Evolutionary conservation across 2,888 invertebrate genomes (phyloP), one percentile per base, ranked within the genome.

Genomic region (Dyspetes luteomarginatus): DNA sequence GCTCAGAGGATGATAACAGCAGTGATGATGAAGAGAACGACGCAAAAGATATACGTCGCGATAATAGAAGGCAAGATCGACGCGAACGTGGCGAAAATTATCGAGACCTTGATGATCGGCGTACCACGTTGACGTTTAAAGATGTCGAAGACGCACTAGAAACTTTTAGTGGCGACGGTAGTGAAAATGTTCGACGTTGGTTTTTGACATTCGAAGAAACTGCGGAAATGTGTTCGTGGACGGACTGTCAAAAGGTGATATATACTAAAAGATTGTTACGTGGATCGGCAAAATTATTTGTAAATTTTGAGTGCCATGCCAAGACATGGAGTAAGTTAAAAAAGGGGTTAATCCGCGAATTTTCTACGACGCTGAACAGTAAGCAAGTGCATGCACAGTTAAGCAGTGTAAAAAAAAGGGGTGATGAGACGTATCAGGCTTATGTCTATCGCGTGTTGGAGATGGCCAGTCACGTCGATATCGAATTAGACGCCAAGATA

Each of bases 201-300:
- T 19, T 84, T 0, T 15, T 24, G 0, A 64, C 82, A 3, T 82
- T 83, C n/a, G 83, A 84, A 41, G 82, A 84, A 50, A 79, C 68
- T 1, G 72, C 80, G 3, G 52, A 52, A 28, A n/a, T 84, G 19
- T 83, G 80, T 65, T 1, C 12, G 0, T 83, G 77, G 78, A 48
- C 43, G 0, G 71, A 84, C 5, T 17, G 52, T 3, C 80, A 82
- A 19, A 79, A 77, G 41, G 58, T 82, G 1, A 68, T 84, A 2
- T 81, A 81, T 22, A 72, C 81, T 1, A 79, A 75, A 43, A 50
- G 67, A 71, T 45, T 82, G 7, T 43, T 82, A 7, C 24, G 48
- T 17, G 81, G 81, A 22, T 73, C 81, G 0, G 80, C 82, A 0
- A 83, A 82, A 9, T 15, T 84, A 4, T 82, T 83, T 9, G 69